Evolutionary conservation across 2,888 invertebrate species (phyloP), one percentile per base, ranked within the genome.

Genomic region (Pristionchus mayeri): DNA sequence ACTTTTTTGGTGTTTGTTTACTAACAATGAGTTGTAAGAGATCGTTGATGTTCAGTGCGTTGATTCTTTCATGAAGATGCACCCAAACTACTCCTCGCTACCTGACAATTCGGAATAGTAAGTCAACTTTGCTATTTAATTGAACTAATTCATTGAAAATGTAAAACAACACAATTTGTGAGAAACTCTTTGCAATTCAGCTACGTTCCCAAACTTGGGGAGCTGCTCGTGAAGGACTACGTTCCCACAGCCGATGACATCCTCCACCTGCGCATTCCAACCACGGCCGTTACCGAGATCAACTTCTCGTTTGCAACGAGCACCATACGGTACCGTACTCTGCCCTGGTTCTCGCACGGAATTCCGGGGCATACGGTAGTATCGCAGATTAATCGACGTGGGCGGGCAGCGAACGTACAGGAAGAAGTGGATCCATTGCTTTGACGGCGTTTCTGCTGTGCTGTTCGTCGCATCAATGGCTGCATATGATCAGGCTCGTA

Each of bases 391-490:
- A n/a, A n/a, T n/a, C n/a, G n/a, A n/a, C n/a, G n/a, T n/a, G n/a
- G n/a, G n/a, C n/a, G n/a, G n/a, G n/a, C n/a, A n/a, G n/a, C n/a
- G n/a, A n/a, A 87, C 88, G 7, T 87, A 88, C n/a, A 85, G 87
- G 24, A 85, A 86, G 27, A 88, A 88, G 76, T 88, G 88, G 88
- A 88, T 88, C 34, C 88, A 88, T 54, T 88, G 87, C 80, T 88
- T 88, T 78, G 88, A 88, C 37, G 87, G 86, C 0, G 88, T 88
- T 44, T 84, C 86, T 1, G 87, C 87, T 0, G 88, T 88, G 13
- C 85, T 87, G 80, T 88, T 88, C 75, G 85, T 87, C 2, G 84
- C 85, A 6, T 87, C 88, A 3, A 34, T 87, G 78, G 75, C 86
- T 0, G 86, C 85, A 0, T 88, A 86, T 63, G 85, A 88, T 82